Conservation (phyloP, 1,140 invertebrate genomes). For the Hylaeus volcanicus region DNA sequence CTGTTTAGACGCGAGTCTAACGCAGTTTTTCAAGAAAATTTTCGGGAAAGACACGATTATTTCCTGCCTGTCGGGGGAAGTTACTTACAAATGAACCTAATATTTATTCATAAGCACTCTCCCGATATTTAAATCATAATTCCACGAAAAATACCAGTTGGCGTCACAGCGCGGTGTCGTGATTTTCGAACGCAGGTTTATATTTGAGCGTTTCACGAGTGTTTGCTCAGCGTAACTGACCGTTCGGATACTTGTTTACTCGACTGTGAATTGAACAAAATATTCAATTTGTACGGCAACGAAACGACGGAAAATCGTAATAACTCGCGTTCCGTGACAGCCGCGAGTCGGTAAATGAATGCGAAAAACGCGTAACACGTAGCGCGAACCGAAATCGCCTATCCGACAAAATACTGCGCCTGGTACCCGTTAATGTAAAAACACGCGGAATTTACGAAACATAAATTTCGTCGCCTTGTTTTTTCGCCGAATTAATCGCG, state of each 20-base stretch:
- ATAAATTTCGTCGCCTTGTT: conserved; percentile 29
- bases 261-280: neutral
- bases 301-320: neutral
- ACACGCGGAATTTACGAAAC: neutral
- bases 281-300: neutral
- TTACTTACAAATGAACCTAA: too few species aligned
- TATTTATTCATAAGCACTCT: too few species aligned
- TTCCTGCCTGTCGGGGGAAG: too few species aligned
- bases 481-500: conserved; percentile 24
- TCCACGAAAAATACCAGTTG: too few species aligned
- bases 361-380: neutral
- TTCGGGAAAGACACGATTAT: neutral
- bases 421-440: neutral
- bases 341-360: neutral
- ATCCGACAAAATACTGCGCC: neutral
- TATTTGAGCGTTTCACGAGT: neutral
- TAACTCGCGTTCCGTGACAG: neutral
- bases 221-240: neutral
- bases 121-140: too few species aligned
- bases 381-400: neutral
- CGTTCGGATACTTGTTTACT: neutral
- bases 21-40: conserved; percentile 8
- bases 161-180: too few species aligned
- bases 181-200: neutral
- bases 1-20: too few species aligned